Base-by-base conservation (phyloP, 2,888 invertebrate species). In the Strigamia maritima region DNA sequence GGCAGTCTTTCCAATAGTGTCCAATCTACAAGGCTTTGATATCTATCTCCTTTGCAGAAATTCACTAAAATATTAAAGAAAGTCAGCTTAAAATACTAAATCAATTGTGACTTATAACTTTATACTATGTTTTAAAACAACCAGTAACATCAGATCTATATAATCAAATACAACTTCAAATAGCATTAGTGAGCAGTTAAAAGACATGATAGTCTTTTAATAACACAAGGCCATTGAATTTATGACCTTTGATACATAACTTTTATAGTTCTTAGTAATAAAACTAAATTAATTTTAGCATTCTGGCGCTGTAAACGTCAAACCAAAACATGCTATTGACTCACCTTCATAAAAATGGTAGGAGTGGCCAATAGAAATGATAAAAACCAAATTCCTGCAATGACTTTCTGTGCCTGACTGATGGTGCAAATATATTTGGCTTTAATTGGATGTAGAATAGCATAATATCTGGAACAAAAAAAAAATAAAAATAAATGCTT, bases 361-460 rank as follows among this genome's bases (percentile, higher is more conserved):
- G 91, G 92, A 35, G 89, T 85, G 0, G 91, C 90, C 22, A 91
- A 84, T 8, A 91, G 81, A 81, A 91, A 87, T 1, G 91, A 89
- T 8, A 88, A 83, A 0, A 88, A 82, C 91, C 92, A 92, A 22
- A 90, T 89, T 75, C 88, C 84, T 75, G 89, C 84, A 81, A 91
- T 90, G 77, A 91, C 89, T 81, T 88, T 87, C 81, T 89, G 88
- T 0, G 91, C 90, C 82, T 91, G 89, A 81, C 90, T 89, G 81
- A 90, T 89, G 16, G 91, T 91, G 83, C 91, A 91, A 54, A 90
- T 88, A 84, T 90, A 91, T 83, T 91, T 90, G 40, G 91, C 91
- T 84, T 88, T 88, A 88, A 92, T 90, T 4, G 91, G 92, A 85
- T 91, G 90, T 28, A 91, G 89, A 80, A 92, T 92, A 76, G 91